phyloP scores from a whole-genome alignment of 2,113 vertebrate species.

The Phocoena phocoena region DNA sequence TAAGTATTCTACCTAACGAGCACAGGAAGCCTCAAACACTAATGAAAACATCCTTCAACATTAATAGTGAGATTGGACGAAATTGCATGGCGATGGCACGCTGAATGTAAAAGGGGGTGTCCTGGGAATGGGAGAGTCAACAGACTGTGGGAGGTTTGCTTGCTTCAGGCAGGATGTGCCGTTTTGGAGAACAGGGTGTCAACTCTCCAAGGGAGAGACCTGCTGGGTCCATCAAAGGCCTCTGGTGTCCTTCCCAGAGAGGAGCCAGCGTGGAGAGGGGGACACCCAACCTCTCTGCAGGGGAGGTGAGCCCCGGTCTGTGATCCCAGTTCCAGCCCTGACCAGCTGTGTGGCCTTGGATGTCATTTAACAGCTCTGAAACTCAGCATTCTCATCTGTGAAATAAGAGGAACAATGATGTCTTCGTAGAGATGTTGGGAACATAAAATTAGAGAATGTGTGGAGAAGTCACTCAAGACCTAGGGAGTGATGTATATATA shows the following conservation, averaged over 20 bases:
- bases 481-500: neutral
- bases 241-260: neutral
- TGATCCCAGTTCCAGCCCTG: neutral
- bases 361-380: neutral
- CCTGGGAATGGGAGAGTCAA: constrained; percentile 34
- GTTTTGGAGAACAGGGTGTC: constrained; percentile 67
- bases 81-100: constrained; percentile 68
- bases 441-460: neutral
- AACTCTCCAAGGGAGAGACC: constrained; percentile 69
- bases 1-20: constrained; percentile 53
- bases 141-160: constrained; percentile 64
- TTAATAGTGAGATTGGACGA: constrained; percentile 75
- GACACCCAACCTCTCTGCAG: neutral
- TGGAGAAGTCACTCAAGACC: neutral
- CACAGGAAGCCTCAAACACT: constrained; percentile 54
- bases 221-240: constrained; percentile 2
- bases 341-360: neutral
- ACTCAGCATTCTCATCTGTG: neutral
- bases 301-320: neutral
- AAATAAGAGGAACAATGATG: neutral
- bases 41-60: constrained; percentile 75
- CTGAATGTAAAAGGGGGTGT: constrained; percentile 51
- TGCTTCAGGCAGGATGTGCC: constrained; percentile 16
- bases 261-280: neutral
- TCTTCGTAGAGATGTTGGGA: neutral